phyloP scores from a whole-genome alignment of 2,797 vertebrate genomes.

The Bothrops alternatus region DNA sequence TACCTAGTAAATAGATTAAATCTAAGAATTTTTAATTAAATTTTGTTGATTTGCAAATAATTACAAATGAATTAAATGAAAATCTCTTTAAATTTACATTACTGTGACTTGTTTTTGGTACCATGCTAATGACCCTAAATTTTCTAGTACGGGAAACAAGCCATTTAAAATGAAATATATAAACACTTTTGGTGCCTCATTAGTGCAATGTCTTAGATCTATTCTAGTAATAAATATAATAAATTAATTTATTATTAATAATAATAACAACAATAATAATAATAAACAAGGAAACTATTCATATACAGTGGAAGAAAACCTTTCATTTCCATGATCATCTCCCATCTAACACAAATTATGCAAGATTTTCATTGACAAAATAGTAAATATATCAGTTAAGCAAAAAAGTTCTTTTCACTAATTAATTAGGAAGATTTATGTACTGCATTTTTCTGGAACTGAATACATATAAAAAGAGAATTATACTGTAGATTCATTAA shows the following conservation, averaged over 20 bases:
- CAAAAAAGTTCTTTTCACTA: neutral
- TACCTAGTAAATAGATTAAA: neutral
- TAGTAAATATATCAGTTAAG: neutral
- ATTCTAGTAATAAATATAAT: neutral
- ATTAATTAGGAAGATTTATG: neutral
- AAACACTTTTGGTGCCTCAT: constrained; percentile 47
- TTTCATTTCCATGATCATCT: neutral
- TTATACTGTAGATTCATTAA: neutral
- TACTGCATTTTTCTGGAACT: neutral
- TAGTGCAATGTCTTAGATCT: constrained; percentile 27
- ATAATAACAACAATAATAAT: neutral
- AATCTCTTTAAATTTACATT: neutral
- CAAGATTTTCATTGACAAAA: neutral
- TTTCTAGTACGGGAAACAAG: constrained; percentile 49
- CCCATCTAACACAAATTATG: neutral
- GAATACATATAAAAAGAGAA: neutral
- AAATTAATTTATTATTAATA: neutral
- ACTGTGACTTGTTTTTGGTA: constrained; percentile 57
- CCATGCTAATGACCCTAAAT: constrained; percentile 54
- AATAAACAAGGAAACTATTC: neutral
- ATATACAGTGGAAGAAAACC: neutral
- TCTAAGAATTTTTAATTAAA: neutral
- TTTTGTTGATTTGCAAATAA: neutral
- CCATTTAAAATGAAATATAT: constrained; percentile 47
- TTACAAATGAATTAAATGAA: neutral